phyloP scores from a whole-genome alignment of 2,113 vertebrate genomes.

The Myiagra hebetior region DNA sequence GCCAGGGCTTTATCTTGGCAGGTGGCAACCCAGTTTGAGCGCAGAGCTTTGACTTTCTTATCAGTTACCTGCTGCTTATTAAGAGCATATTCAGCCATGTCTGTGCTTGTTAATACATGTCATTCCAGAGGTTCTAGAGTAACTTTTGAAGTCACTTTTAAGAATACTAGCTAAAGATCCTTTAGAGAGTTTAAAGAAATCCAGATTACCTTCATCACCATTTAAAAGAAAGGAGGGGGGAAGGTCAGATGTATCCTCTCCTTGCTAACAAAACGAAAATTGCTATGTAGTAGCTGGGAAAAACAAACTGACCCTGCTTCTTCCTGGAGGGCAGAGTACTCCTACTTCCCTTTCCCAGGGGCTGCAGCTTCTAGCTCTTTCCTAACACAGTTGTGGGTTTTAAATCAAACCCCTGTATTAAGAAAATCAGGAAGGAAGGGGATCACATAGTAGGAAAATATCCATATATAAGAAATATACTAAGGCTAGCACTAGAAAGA shows the following conservation, averaged over 20 bases:
- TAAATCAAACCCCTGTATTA: not conserved
- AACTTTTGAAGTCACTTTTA: not conserved
- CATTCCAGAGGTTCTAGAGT: not conserved
- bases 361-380: not conserved
- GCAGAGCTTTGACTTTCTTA: not conserved
- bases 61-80: not conserved
- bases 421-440: not conserved
- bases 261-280: not conserved
- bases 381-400: not conserved
- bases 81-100: not conserved
- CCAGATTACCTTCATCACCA: not conserved
- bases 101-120: rapidly evolving
- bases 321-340: not conserved
- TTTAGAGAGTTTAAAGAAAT: not conserved
- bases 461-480: not conserved
- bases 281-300: not conserved
- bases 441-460: not conserved
- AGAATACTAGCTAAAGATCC: not conserved
- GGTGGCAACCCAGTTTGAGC: not conserved
- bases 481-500: not conserved
- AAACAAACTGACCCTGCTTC: not conserved
- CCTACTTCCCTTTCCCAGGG: not conserved
- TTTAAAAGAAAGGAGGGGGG: not conserved
- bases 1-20: not conserved
- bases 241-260: not conserved